Evolutionary conservation across 2,797 vertebrate species (phyloP).

Genomic region (Tenualosa ilisha): DNA sequence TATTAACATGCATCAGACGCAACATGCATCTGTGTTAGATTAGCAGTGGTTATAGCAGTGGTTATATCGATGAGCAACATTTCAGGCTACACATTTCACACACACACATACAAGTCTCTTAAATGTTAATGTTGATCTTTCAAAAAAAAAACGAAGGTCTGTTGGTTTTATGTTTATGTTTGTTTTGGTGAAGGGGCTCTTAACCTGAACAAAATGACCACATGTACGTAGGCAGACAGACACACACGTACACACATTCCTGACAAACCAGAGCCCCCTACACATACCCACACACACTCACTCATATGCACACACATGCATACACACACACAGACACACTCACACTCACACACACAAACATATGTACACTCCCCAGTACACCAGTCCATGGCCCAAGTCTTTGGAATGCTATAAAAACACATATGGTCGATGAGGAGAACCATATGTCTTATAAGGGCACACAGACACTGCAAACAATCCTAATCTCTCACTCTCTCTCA

Average conservation of each 20-base stretch:
- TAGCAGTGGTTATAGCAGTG: neutral
- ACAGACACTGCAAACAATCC: neutral
- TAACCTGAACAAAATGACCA: constrained; percentile 6
- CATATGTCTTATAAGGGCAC: constrained; percentile 19
- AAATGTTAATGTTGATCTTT: constrained; percentile 1
- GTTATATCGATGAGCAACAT: neutral
- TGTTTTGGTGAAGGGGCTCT: neutral
- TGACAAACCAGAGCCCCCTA: neutral
- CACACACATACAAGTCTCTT: neutral
- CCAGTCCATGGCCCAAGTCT: neutral
- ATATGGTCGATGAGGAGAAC: neutral
- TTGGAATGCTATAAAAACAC: constrained; percentile 9
- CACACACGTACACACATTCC: neutral
- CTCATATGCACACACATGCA: neutral
- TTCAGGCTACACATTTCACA: neutral
- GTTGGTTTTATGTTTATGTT: neutral
- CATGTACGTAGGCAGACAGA: neutral
- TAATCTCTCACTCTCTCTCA: neutral
- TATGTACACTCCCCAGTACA: neutral
- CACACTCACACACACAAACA: constrained; percentile 18
- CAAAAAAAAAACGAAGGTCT: neutral
- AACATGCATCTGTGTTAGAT: constrained; percentile 10
- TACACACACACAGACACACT: neutral
- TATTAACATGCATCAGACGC: too few species aligned
- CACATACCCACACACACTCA: neutral